Evolutionary conservation across 2,888 invertebrate genomes (phyloP).

Genomic region (Idaea dimidiata): DNA sequence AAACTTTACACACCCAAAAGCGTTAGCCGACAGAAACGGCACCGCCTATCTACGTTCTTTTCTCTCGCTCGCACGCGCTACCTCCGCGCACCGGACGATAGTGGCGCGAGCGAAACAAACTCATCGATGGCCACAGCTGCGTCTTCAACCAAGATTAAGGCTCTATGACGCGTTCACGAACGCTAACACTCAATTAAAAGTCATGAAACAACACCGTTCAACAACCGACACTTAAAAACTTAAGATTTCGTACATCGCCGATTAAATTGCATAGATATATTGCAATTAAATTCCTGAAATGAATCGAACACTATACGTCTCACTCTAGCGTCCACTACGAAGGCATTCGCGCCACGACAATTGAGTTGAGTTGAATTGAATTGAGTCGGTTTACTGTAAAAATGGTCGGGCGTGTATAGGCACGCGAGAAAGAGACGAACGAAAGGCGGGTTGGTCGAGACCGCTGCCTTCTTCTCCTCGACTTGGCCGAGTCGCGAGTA

Average conservation of each 20-base stretch:
- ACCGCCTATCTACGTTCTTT: constrained; percentile 68
- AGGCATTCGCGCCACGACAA: constrained; percentile 79
- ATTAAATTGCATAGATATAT: constrained; percentile 36
- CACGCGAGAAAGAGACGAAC: constrained; percentile 76
- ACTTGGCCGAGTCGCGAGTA: constrained; percentile 77
- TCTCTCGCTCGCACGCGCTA: constrained; percentile 62
- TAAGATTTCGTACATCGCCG: constrained; percentile 23
- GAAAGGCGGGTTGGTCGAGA: constrained; percentile 78
- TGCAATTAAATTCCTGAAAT: constrained; percentile 48
- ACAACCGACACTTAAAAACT: constrained; percentile 28
- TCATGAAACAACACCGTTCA: constrained; percentile 49
- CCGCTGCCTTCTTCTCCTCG: constrained; percentile 80
- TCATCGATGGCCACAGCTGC: constrained; percentile 60
- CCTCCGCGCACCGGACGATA: constrained; percentile 61
- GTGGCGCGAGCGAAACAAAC: constrained; percentile 72
- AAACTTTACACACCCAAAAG: constrained; percentile 80
- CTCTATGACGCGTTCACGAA: constrained; percentile 68
- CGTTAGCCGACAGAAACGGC: constrained; percentile 61
- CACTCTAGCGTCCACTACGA: constrained; percentile 77
- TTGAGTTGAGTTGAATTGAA: constrained; percentile 81
- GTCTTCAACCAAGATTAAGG: constrained; percentile 77
- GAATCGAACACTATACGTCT: constrained; percentile 65
- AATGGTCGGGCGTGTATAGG: constrained; percentile 75
- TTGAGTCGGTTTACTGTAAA: constrained; percentile 80
- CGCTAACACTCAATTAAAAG: constrained; percentile 61